phyloP scores from a whole-genome alignment of 2,888 invertebrate species.

The Scaptomyza parva region DNA sequence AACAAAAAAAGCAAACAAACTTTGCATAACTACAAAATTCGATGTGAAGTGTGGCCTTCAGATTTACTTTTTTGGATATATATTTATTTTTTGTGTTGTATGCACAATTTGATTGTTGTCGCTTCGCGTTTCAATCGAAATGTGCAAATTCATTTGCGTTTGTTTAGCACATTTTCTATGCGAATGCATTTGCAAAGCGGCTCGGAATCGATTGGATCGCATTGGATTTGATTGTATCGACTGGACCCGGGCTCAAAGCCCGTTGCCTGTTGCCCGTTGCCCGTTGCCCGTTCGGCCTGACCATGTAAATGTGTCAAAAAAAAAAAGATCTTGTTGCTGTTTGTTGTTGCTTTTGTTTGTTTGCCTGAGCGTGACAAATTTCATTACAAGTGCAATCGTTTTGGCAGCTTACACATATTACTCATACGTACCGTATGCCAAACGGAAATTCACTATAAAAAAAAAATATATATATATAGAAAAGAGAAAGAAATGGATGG shows the following conservation, averaged over 20 bases:
- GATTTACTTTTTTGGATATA: slow-evolving; percentile 17
- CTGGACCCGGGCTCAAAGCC: slow-evolving; percentile 8
- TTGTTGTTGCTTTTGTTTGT: slow-evolving; percentile 9
- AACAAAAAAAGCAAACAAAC: background rate
- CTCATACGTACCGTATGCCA: slow-evolving; percentile 50
- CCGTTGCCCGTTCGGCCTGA: background rate
- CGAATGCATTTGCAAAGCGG: slow-evolving; percentile 52
- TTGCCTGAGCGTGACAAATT: slow-evolving; percentile 56
- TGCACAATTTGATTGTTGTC: slow-evolving; percentile 52
- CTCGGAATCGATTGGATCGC: slow-evolving; percentile 22
- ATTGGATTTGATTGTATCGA: slow-evolving; percentile 12
- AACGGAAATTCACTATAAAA: slow-evolving; percentile 25
- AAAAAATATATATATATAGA: too few relatives aligned
- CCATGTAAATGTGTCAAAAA: slow-evolving; percentile 67
- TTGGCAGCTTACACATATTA: slow-evolving; percentile 29
- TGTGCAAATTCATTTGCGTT: slow-evolving; percentile 77
- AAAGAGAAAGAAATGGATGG: slow-evolving; percentile 17
- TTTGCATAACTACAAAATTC: slow-evolving; percentile 12
- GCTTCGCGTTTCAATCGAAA: slow-evolving; percentile 66
- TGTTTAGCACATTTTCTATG: slow-evolving; percentile 73
- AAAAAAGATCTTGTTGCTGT: background rate
- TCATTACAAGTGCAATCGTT: slow-evolving; percentile 44
- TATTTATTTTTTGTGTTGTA: slow-evolving; percentile 12
- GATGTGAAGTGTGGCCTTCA: slow-evolving; percentile 20
- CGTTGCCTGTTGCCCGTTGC: too few relatives aligned